Conservation (phyloP, 2,797 vertebrate genomes). For the Poliocrania exsul region DNA sequence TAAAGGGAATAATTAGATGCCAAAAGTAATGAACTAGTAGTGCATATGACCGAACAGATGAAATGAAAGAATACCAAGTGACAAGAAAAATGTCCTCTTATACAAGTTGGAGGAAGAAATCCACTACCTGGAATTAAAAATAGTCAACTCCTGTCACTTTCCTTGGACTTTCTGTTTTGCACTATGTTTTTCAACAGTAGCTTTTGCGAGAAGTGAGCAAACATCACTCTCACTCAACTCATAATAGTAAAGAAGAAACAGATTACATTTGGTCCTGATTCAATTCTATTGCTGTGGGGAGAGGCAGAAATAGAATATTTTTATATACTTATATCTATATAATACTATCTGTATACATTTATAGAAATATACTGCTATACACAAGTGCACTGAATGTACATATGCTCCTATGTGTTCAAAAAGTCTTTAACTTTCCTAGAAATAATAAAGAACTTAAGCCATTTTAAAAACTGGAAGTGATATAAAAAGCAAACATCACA, state of each 20-base stretch:
- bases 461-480: background rate
- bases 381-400: background rate
- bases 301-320: background rate
- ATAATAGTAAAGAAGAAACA: background rate
- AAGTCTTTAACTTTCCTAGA: background rate
- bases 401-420: background rate
- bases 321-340: background rate
- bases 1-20: background rate
- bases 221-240: background rate
- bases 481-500: background rate
- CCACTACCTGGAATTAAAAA: background rate
- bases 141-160: background rate
- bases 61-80: background rate
- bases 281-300: background rate
- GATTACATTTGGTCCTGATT: background rate
- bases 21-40: background rate
- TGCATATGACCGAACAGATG: background rate
- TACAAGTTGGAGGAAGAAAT: background rate
- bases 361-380: background rate
- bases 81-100: background rate
- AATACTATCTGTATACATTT: background rate
- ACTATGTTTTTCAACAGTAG: background rate
- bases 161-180: background rate
- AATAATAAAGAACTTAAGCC: background rate
- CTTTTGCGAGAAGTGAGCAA: background rate